Conservation (phyloP, 2,888 invertebrate genomes). For the Calliphora vomitoria region DNA sequence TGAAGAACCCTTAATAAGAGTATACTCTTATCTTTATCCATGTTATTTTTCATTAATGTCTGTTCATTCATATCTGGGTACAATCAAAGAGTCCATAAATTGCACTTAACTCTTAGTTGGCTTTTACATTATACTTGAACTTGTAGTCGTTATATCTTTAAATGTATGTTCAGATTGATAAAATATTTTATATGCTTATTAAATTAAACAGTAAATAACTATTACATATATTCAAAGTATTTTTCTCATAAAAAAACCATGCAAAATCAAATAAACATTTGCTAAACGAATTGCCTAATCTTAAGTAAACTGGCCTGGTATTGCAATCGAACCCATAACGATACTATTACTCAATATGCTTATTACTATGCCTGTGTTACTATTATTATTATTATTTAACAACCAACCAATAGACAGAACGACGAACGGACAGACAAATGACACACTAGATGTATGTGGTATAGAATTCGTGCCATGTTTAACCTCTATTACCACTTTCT, state of each 20-base stretch:
- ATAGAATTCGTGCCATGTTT: conserved; percentile 1
- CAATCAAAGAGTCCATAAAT: conserved; percentile 53
- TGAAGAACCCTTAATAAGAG: conserved; percentile 15
- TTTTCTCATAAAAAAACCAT: too few species aligned
- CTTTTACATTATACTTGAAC: conserved; percentile 34
- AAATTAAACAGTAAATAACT: too few species aligned
- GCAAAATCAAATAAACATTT: too few species aligned
- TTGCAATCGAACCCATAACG: conserved; percentile 9
- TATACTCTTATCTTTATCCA: background rate
- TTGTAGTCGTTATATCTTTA: conserved; percentile 23
- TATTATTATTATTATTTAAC: conserved; percentile 52
- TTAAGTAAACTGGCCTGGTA: conserved; percentile 1
- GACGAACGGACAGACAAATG: background rate
- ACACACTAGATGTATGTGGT: background rate
- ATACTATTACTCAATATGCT: conserved; percentile 18
- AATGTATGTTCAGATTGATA: conserved; percentile 10
- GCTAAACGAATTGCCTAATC: too few species aligned
- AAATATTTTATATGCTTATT: too few species aligned
- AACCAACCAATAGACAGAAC: conserved; percentile 19
- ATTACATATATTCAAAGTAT: too few species aligned
- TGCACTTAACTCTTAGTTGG: conserved; percentile 57
- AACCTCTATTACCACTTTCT: conserved; percentile 16
- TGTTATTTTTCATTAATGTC: conserved; percentile 26
- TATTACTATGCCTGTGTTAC: conserved; percentile 35
- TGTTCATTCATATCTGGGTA: background rate